Conservation (phyloP, 1,140 invertebrate genomes). For the Meloidogyne exigua region DNA sequence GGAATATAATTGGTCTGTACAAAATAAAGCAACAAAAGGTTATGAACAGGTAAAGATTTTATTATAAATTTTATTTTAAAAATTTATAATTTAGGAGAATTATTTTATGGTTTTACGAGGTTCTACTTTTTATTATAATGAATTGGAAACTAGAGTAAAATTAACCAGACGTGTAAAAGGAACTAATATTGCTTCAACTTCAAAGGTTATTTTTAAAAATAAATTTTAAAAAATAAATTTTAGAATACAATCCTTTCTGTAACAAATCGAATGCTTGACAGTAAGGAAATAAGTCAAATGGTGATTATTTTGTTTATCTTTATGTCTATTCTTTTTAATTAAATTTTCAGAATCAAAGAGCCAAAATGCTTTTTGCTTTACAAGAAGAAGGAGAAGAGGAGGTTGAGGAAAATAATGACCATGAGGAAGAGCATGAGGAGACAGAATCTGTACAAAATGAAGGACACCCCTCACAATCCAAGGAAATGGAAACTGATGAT, state of each 20-base stretch:
- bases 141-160: slow-evolving; percentile 79
- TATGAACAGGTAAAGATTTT: slow-evolving; percentile 82
- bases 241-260: slow-evolving; percentile 37
- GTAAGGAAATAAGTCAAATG: slow-evolving; percentile 28
- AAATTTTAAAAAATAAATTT: slow-evolving; percentile 31
- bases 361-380: slow-evolving; percentile 16
- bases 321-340: slow-evolving; percentile 1
- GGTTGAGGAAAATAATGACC: slow-evolving; percentile 2
- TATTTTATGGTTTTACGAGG: slow-evolving; percentile 87
- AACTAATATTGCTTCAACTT: neutral
- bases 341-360: slow-evolving; percentile 21
- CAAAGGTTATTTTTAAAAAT: slow-evolving; percentile 18
- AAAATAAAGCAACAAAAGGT: slow-evolving; percentile 92
- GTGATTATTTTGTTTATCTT: slow-evolving; percentile 11
- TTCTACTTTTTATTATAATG: slow-evolving; percentile 88
- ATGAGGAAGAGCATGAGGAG: slow-evolving; percentile 9
- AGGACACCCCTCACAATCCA: neutral
- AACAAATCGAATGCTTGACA: slow-evolving; percentile 21
- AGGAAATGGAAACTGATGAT: slow-evolving; percentile 11
- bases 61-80: neutral
- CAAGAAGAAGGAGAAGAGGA: slow-evolving; percentile 18
- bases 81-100: slow-evolving; percentile 27
- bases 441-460: neutral
- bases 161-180: slow-evolving; percentile 30
- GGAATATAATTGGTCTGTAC: slow-evolving; percentile 95